phyloP scores from a whole-genome alignment of 2,797 vertebrate genomes.

The Tangara arthus region DNA sequence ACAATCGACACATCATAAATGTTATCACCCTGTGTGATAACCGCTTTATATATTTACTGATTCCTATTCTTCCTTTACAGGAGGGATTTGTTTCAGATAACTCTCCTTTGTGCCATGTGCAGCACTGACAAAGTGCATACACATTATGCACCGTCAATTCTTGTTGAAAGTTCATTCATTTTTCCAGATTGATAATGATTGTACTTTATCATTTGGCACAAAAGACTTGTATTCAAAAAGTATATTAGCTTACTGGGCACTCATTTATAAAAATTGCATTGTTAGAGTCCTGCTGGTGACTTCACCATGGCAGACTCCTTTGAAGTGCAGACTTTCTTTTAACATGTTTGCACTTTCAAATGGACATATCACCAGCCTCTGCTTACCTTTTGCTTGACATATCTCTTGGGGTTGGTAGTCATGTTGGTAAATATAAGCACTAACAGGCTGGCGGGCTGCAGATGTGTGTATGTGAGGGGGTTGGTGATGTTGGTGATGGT shows the following conservation, averaged over 20 bases:
- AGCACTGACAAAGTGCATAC: constrained; percentile 23
- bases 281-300: constrained; percentile 17
- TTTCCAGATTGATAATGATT: constrained; percentile 32
- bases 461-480: not conserved
- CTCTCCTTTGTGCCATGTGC: constrained; percentile 15
- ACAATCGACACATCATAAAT: constrained; percentile 23
- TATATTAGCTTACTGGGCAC: constrained; percentile 48
- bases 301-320: constrained; percentile 39
- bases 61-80: constrained; percentile 36
- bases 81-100: constrained; percentile 56
- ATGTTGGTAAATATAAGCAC: constrained; percentile 46
- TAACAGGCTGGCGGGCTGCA: not conserved
- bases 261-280: constrained; percentile 62
- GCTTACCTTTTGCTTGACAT: constrained; percentile 5
- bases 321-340: constrained; percentile 61
- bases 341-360: constrained; percentile 58
- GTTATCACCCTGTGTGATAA: constrained; percentile 16
- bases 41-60: constrained; percentile 19
- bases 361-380: not conserved
- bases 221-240: constrained; percentile 36
- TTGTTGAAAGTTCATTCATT: constrained; percentile 59
- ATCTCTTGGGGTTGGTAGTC: not conserved
- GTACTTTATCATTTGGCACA: constrained; percentile 56
- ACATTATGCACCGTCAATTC: not conserved
- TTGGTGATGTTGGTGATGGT: not conserved